Percentiles rank a stretch among this genome's conserved stretches.
Evolutionary conservation across 2,113 vertebrate species (phyloP).

Genomic region (Siniperca knerii): DNA sequence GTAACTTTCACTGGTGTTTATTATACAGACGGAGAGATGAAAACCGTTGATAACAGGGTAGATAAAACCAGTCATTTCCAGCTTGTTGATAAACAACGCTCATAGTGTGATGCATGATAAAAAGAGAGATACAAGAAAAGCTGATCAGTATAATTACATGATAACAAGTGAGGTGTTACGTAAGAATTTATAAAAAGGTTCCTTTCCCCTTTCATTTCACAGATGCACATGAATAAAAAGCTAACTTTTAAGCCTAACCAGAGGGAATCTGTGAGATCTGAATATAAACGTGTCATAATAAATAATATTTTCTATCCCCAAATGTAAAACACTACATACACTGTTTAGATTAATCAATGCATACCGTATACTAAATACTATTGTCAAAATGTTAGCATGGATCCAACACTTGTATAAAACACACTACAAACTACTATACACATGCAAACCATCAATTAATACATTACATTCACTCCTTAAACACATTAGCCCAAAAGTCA

Average conservation of each 20-base stretch:
- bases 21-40: neutral
- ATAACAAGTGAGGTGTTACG: neutral
- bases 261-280: neutral
- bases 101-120: neutral
- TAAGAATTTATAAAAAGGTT: neutral
- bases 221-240: neutral
- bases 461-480: neutral
- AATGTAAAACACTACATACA: too few species aligned
- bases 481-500: neutral
- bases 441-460: neutral
- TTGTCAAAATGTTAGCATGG: too few species aligned
- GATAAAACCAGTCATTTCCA: conserved; percentile 9
- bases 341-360: neutral
- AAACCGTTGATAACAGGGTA: neutral
- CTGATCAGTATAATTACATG: neutral
- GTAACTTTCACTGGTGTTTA: neutral
- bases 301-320: neutral
- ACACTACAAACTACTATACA: too few species aligned
- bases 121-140: conserved; percentile 17
- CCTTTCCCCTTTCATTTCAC: neutral
- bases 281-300: neutral
- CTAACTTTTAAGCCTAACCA: neutral
- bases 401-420: neutral
- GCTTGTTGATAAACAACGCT: neutral
- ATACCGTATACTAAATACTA: too few species aligned